Percentiles rank a stretch among this genome's conserved stretches.
These are phyloP conservation scores for Agapornis roseicollis DNA, from an alignment of 2,113 vertebrate species.

Conservation along the genomic window DNA sequence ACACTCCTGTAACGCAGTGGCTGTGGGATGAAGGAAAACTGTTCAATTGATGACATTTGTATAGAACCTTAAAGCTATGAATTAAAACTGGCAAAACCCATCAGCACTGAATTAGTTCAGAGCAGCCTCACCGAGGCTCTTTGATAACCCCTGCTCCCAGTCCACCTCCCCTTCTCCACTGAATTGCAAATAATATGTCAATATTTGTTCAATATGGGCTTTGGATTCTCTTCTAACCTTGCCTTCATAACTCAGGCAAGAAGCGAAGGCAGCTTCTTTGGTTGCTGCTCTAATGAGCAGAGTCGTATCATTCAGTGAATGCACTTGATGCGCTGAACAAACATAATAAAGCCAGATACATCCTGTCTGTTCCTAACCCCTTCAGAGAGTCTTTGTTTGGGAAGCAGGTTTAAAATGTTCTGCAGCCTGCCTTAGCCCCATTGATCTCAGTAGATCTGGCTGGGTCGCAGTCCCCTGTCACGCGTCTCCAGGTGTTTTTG, in stretches of 20 bases:
- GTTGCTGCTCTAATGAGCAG: not conserved
- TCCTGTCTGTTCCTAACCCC: not conserved
- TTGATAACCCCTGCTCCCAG: not conserved
- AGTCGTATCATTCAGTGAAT: not conserved
- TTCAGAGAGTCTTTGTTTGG: not conserved
- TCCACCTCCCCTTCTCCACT: not conserved
- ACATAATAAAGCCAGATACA: not conserved
- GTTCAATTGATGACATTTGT: not conserved
- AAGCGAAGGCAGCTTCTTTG: not conserved
- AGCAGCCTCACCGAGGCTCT: not conserved
- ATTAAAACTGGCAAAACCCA: not conserved
- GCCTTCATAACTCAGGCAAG: not conserved
- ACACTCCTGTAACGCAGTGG: rapidly evolving
- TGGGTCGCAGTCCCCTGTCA: not conserved
- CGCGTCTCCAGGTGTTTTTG: rapidly evolving
- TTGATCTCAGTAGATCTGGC: not conserved
- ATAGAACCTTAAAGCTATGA: not conserved
- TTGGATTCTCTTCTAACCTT: not conserved
- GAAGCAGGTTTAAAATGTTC: not conserved
- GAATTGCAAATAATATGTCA: not conserved
- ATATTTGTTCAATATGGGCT: rapidly evolving
- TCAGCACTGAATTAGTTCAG: not conserved
- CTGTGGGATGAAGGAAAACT: not conserved
- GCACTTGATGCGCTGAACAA: not conserved
- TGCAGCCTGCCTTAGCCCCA: not conserved